Percentiles rank a stretch among this genome's conserved stretches.
Evolutionary conservation across 2,888 invertebrate genomes (phyloP).

Genomic region (Heterodera filipjevi): DNA sequence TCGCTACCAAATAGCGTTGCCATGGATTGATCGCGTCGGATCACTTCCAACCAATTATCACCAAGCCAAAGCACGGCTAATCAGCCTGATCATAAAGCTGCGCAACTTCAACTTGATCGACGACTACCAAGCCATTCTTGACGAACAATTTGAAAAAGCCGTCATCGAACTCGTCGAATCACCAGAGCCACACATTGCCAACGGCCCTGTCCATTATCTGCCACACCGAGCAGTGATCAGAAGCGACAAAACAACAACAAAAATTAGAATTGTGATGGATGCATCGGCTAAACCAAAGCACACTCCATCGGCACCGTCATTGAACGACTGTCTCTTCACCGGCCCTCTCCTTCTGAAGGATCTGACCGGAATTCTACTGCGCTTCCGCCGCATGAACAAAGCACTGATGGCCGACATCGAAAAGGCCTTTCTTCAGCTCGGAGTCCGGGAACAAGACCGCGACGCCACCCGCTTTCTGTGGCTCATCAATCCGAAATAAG

Average conservation of each 20-base stretch:
- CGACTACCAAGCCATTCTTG: background rate
- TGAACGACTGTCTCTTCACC: background rate
- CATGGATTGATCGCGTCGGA: background rate
- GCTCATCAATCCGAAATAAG: background rate
- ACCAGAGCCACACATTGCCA: background rate
- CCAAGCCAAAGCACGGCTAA: background rate
- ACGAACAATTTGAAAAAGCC: background rate
- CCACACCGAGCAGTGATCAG: slow-evolving; percentile 12
- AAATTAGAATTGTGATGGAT: slow-evolving; percentile 14
- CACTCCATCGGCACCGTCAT: background rate
- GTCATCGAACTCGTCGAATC: slow-evolving; percentile 17
- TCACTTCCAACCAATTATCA: background rate
- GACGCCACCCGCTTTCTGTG: slow-evolving; percentile 35
- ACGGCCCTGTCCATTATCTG: background rate
- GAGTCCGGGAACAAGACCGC: slow-evolving; percentile 31
- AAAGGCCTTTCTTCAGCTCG: slow-evolving; percentile 44
- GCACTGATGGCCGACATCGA: slow-evolving; percentile 41
- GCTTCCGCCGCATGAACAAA: slow-evolving; percentile 29
- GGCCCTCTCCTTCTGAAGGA: slow-evolving; percentile 1
- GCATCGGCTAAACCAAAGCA: background rate
- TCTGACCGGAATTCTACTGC: background rate
- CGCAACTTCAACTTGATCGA: background rate
- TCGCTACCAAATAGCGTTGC: slow-evolving; percentile 7
- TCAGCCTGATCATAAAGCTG: background rate
- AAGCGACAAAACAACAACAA: background rate